phyloP scores from a whole-genome alignment of 2,113 vertebrate species.

The Hypocryptadius cinnamomeus region DNA sequence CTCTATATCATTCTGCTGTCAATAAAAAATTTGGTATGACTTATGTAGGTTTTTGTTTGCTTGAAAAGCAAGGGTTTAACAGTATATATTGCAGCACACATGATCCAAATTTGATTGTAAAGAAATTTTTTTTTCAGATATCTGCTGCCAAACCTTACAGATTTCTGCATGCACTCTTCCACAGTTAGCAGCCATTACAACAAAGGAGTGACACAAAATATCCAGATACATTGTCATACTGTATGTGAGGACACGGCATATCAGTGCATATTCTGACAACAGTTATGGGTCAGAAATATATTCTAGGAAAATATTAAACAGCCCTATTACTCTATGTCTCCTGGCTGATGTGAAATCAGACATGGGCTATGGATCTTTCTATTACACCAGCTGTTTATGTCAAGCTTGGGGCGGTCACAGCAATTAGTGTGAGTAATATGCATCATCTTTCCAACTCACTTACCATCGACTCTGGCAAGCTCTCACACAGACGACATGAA shows the following conservation, averaged over 20 bases:
- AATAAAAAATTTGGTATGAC: background rate
- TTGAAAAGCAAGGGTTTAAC: background rate
- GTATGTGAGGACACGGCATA: background rate
- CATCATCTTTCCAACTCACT: background rate
- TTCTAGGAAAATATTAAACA: background rate
- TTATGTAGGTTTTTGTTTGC: background rate
- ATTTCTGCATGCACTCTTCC: background rate
- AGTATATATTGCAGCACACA: background rate
- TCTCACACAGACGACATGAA: background rate
- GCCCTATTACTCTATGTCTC: background rate
- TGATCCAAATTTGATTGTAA: background rate
- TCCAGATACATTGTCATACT: background rate
- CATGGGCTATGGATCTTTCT: background rate
- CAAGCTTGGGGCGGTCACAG: background rate
- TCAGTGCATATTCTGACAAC: background rate
- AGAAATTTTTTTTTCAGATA: background rate
- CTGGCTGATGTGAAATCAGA: background rate
- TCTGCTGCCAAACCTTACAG: background rate
- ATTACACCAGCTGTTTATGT: slow-evolving; percentile 6
- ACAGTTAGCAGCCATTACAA: background rate
- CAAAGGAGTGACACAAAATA: background rate
- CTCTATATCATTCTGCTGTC: background rate
- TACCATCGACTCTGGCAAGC: background rate
- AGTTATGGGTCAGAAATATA: background rate
- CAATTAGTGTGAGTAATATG: background rate